These are phyloP conservation scores for Amiota communis DNA, from an alignment of 2,888 invertebrate species.

Conservation along the genomic window DNA sequence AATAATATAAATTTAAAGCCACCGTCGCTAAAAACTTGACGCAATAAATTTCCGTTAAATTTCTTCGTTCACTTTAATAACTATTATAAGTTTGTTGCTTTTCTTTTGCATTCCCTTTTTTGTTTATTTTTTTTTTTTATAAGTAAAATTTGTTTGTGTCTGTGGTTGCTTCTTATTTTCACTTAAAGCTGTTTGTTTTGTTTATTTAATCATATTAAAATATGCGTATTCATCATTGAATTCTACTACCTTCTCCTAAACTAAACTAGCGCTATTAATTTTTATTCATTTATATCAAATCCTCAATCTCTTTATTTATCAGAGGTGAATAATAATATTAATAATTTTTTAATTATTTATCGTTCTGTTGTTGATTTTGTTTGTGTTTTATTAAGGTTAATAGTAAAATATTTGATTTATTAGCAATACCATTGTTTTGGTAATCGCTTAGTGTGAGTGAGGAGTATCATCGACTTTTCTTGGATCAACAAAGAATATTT, in stretches of 20 bases:
- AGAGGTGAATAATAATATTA: neutral
- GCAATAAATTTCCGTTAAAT: neutral
- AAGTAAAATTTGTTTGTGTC: neutral
- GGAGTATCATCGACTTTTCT: constrained; percentile 15
- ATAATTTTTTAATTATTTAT: neutral
- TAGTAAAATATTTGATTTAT: constrained; percentile 42
- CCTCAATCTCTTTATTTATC: neutral
- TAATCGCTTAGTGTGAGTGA: constrained; percentile 35
- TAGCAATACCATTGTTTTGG: constrained; percentile 38
- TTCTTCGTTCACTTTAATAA: neutral
- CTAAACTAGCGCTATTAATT: too few species aligned
- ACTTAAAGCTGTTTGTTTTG: neutral
- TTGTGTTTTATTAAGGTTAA: neutral
- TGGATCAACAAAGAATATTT: constrained; percentile 42
- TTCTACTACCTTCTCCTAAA: too few species aligned
- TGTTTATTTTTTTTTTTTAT: constrained; percentile 1
- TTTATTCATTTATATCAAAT: too few species aligned
- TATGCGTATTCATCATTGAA: neutral
- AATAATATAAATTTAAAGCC: neutral
- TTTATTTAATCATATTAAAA: too few species aligned
- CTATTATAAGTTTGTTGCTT: neutral
- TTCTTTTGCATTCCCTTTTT: constrained; percentile 2
- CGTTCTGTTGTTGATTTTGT: neutral
- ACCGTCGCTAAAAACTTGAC: neutral
- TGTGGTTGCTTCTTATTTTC: neutral